These are phyloP conservation scores for Labeo calbasu DNA, from an alignment of 2,797 vertebrate species.

Conservation along the genomic window DNA sequence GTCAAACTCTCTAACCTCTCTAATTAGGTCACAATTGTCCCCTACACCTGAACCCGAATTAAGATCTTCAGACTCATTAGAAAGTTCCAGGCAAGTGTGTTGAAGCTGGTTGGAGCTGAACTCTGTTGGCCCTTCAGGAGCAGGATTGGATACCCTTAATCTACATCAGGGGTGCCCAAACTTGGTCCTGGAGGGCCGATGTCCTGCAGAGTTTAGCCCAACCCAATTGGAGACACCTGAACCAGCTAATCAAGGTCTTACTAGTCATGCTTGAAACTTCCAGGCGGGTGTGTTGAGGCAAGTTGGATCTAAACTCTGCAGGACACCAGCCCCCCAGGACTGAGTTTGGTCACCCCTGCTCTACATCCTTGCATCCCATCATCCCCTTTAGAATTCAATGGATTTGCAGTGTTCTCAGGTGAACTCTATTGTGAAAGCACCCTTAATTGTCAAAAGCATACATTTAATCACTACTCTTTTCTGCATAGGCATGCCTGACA, in stretches of 20 bases:
- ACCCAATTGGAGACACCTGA: too few species aligned
- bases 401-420: background rate
- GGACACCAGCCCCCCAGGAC: background rate
- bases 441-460: conserved; percentile 2
- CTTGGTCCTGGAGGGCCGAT: too few species aligned
- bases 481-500: conserved; percentile 76
- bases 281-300: background rate
- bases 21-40: background rate
- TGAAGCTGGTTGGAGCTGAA: background rate
- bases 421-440: background rate
- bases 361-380: background rate
- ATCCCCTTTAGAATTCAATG: background rate
- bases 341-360: background rate
- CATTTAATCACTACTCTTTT: conserved; percentile 43
- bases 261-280: background rate
- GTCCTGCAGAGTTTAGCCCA: too few species aligned
- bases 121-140: background rate
- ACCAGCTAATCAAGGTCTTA: background rate
- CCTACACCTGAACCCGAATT: background rate
- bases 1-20: background rate
- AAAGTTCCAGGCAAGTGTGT: background rate
- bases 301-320: background rate
- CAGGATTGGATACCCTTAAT: background rate
- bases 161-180: background rate
- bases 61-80: background rate